Base-by-base conservation (phyloP, 2,888 invertebrate genomes). In the Tigriopus californicus region DNA sequence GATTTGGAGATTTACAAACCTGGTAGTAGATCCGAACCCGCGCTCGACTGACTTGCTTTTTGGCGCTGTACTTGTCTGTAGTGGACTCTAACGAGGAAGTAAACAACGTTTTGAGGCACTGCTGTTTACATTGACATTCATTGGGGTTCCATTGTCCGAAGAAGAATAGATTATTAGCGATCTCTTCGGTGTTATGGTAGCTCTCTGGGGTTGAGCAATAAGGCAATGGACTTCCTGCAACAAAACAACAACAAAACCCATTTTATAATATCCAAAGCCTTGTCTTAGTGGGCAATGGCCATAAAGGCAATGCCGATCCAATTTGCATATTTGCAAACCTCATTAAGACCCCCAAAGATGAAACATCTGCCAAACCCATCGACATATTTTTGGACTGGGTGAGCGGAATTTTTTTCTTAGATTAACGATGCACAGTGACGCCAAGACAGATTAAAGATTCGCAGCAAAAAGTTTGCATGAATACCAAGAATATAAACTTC, bases 71-170 rank as follows among this genome's bases (percentile, higher is more conserved):
- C 3, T 41, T 40, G 15, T 54, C 54, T 15, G 54, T 54, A 13
- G 62, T 61, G 2, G 64, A 63, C 40, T 65, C 65, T 4, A 61
- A 60, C 33, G 60, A 65, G 11, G 62, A 57, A 6, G 63, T 60
- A 54, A 64, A 65, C 18, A 63, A 53, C 15, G 62, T 62, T 47
- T 65, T 62, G 41, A 62, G 61, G 58, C 65, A 65, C 52, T 62
- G 62, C 51, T 62, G 61, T 25, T 60, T 42, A 44, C 65, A 65
- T n/a, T 20, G 53, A 56, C 65, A 65, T 13, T 61, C 55, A 55
- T 61, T 61, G 41, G 60, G 61, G 10, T 61, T 60, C 65, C 65
- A 65, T 8, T 60, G 57, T 15, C 65, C 65, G 22, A 44, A 61
- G 51, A 65, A 63, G 1, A 65, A 58, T n/a, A 65, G 54, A 8